Evolutionary conservation across 2,797 vertebrate species (phyloP), one percentile per base, ranked within the genome.

Genomic region (Acipenser ruthenus): DNA sequence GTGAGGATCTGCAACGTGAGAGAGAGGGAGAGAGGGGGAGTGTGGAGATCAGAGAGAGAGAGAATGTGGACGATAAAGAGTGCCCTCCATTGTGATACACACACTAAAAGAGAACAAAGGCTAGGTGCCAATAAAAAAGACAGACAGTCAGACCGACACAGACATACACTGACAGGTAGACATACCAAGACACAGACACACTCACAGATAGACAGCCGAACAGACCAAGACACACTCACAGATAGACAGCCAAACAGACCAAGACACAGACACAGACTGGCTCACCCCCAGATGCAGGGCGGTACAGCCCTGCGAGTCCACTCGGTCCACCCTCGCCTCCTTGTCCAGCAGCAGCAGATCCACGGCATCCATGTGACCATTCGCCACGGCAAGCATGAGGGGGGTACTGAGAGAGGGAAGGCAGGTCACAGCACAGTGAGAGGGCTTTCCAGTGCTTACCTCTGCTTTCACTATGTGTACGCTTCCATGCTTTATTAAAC

Each of bases 201-300:
- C 15, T 18, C 15, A 18, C 15, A 18, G 15, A 18, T 18, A 18
- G 15, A 18, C 15, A 18, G 15, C 15, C 15, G 18, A 18, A 18
- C 10, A 62, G 60, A 11, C 15, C 12, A 60, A 18, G 48, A 7
- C 37, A 10, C 13, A 4, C 15, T 18, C 15, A 18, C 15, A 18
- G 15, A 18, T 18, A 18, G 15, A 18, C 15, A 18, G 15, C 15
- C 15, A 18, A 18, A 18, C 10, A 62, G 60, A 11, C 15, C 12
- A 60, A 18, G 50, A 13, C 5, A 13, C 37, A 51, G 6, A 23
- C 11, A 12, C 8, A 55, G 37, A 37, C 37, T 37, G 4, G 37
- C 76, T 83, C 74, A 98, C 96, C 90, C 94, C 96, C 73, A 96
- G 86, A 79, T 99, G 96, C 82, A 99, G 87, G 13, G 94, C 93